Evolutionary conservation across 1,140 invertebrate species (phyloP).

Genomic region (Drosophila sp.): DNA sequence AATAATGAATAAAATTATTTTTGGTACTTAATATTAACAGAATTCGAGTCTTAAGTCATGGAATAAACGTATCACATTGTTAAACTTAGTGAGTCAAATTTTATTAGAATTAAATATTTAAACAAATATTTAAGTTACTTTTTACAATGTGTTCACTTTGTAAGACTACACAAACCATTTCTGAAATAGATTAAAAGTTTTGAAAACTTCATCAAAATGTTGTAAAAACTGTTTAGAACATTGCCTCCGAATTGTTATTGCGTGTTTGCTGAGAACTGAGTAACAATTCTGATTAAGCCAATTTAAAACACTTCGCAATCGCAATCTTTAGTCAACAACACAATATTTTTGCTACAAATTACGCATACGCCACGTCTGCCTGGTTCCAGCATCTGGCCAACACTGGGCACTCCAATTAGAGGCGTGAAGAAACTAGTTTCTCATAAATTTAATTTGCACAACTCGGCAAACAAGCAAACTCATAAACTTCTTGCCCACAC

Average conservation of each 20-base stretch:
- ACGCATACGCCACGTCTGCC: constrained; percentile 35
- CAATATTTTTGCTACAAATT: constrained; percentile 51
- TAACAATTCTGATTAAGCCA: constrained; percentile 12
- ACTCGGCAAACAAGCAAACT: constrained; percentile 76
- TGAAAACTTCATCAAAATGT: background rate
- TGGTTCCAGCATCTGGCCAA: background rate
- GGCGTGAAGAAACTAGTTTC: constrained; percentile 72
- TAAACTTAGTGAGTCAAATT: too few relatives aligned
- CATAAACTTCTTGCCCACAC: constrained; percentile 66
- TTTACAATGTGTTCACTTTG: too few relatives aligned
- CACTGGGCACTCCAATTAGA: constrained; percentile 68
- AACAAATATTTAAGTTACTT: too few relatives aligned
- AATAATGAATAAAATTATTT: background rate
- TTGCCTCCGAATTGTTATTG: background rate
- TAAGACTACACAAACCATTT: background rate
- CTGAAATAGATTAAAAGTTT: background rate
- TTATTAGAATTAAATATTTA: too few relatives aligned
- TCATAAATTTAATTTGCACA: constrained; percentile 80
- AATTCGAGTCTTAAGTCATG: too few relatives aligned
- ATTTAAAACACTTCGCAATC: constrained; percentile 39
- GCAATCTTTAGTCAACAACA: constrained; percentile 6
- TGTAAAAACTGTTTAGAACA: background rate
- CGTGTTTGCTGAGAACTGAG: background rate
- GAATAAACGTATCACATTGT: too few relatives aligned
- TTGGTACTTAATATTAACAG: background rate